Base-by-base conservation (phyloP, 64 coral and sea anemone genomes). In the Pocillopora damicornis region DNA sequence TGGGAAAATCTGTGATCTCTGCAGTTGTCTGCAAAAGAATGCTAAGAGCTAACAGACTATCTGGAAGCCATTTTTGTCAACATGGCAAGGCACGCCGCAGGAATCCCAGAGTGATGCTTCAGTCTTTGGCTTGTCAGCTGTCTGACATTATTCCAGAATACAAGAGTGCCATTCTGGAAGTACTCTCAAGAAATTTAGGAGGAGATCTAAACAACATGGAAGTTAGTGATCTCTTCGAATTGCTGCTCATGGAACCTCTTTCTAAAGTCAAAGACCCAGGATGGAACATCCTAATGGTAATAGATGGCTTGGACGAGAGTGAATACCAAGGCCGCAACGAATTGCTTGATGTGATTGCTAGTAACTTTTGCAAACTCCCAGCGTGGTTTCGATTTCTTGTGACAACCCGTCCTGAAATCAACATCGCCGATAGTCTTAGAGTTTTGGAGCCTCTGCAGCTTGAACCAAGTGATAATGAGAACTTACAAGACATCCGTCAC, bases 241-340 rank as follows among this genome's bases (percentile, higher is more conserved):
- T 91, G 60, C 77, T 94, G 5, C 76, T 94, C 15, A 69, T 83
- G 35, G 77, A 82, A 59, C 93, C 93, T 38, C 38, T 42, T 7
- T 76, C 26, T 15, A 59, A 20, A 4, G 61, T 79, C 58, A 18
- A 11, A 2, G 30, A 75, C 12, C 79, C 69, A 23, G 73, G 64
- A 60, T 58, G 60, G 3, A 45, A 38, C 11, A 61, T 51, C 38
- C 69, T 91, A 2, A 63, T 86, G 35, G 82, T 91, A 35, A 63
- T 91, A 45, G 89, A 91, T 91, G 89, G 57, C 5, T 60, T 91
- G 37, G 89, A 91, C 42, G 89, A 91, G 78, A 51, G 89, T 76
- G 69, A 82, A 35, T 76, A 77, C 71, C 25, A 86, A 59, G 73
- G 64, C 7, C 73, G 76, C 18, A 58, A 77, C 67, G 71, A 91